Percentiles rank a stretch among this genome's conserved stretches.
Conservation (phyloP, 2,113 vertebrate species). For the Oryzias woworae region DNA sequence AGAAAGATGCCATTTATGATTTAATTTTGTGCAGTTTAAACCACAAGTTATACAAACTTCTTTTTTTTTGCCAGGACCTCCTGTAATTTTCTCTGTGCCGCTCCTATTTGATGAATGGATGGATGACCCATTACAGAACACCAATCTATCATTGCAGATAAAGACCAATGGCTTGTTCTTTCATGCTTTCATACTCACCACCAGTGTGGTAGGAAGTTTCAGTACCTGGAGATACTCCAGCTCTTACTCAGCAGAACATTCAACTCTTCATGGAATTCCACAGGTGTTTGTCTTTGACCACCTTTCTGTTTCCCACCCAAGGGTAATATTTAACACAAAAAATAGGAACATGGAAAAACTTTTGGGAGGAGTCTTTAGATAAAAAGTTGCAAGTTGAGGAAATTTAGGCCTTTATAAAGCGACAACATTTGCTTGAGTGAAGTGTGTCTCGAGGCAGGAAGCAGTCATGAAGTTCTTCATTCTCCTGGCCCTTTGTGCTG, state of each 20-base stretch:
- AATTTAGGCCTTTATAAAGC: conserved; percentile 25
- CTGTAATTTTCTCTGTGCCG: too few relatives aligned
- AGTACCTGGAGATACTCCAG: background rate
- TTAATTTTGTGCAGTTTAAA: too few relatives aligned
- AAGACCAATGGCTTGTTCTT: too few relatives aligned
- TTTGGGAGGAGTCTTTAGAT: conserved; percentile 20
- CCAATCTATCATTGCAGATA: too few relatives aligned
- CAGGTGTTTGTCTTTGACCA: conserved; percentile 24
- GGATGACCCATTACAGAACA: too few relatives aligned
- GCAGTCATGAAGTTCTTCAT: conserved; percentile 72
- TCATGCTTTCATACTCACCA: too few relatives aligned
- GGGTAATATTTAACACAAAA: conserved; percentile 45
- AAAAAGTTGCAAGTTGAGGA: conserved; percentile 11
- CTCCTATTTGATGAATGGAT: too few relatives aligned
- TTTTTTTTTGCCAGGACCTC: too few relatives aligned
- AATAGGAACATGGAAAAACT: conserved; percentile 28
- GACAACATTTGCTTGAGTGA: background rate
- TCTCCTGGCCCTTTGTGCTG: conserved; percentile 71
- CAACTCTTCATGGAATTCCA: background rate
- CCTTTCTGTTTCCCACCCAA: conserved; percentile 59
- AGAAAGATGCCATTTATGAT: too few relatives aligned
- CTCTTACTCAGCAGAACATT: background rate
- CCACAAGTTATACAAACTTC: too few relatives aligned
- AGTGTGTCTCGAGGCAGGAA: background rate
- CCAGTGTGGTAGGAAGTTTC: too few relatives aligned